Base-by-base conservation (phyloP, 1,140 invertebrate species). In the Luehdorfia chinensis region DNA sequence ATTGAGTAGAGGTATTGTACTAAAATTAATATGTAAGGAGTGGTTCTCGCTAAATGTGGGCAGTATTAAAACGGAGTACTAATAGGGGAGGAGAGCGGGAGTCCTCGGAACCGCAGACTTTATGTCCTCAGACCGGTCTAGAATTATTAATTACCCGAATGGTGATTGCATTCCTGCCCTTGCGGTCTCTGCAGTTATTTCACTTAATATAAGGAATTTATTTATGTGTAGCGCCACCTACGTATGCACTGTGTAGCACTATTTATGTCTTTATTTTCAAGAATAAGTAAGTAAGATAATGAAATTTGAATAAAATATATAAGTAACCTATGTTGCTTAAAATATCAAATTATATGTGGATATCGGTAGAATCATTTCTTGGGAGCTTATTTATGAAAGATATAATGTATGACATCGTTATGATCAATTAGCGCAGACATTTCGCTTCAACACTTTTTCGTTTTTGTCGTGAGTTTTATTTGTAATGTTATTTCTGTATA, bases 121-220 rank as follows among this genome's bases (percentile, higher is more conserved):
- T 79, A 81, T 68, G 72, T 75, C 68, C 70, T 70, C 60, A 71
- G 77, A 74, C 66, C 59, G 52, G 61, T 81, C 74, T 73, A 79
- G 77, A 84, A 84, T 84, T 84, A 84, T 84, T 79, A 84, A 84
- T 84, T 78, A 79, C 75, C 68, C 59, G 55, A 74, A 78, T 74
- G 66, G 55, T 74, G 75, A 84, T 78, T 75, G 68, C 75, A 71
- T 79, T 77, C 72, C 61, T 66, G 47, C 21, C 57, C 52, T 59
- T 67, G 73, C 51, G 67, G 64, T 69, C 47, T 58, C 36, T 55
- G 27, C 49, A 61, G 57, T 57, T 69, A 58, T 64, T 67, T 43
- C 39, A 66, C 30, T 52, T 43, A 28, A 28, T 28, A 28, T 28
- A 28, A 16, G 14, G 39, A 43, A 43, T 43, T 28, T 43, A 43